Evolutionary conservation across 2,113 vertebrate species (phyloP).

Genomic region (Poecilia latipinna): DNA sequence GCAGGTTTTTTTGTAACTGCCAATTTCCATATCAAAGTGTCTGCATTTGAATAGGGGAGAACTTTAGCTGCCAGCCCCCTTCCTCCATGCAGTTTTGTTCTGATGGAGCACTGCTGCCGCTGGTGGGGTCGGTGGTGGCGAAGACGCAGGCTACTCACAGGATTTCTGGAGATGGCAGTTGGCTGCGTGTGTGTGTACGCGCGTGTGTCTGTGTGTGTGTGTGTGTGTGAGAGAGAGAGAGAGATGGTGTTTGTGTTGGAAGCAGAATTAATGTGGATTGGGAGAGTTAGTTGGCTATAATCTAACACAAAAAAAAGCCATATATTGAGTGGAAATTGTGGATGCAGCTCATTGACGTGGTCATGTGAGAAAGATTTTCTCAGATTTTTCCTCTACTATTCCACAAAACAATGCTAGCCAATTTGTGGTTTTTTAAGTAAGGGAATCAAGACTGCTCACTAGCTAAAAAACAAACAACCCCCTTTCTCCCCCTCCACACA

Average conservation of each 20-base stretch:
- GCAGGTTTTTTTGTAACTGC: constrained; percentile 76
- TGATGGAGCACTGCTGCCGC: constrained; percentile 51
- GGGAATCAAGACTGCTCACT: background rate
- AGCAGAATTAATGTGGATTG: constrained; percentile 56
- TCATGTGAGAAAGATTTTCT: constrained; percentile 50
- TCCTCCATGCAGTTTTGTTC: constrained; percentile 69
- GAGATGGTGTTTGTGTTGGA: constrained; percentile 61
- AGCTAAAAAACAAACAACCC: background rate
- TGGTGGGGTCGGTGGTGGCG: constrained; percentile 35
- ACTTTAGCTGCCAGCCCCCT: constrained; percentile 77
- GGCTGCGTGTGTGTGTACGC: constrained; percentile 30
- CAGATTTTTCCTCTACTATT: constrained; percentile 24
- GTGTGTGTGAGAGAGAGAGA: constrained; percentile 30
- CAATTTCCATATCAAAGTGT: constrained; percentile 84
- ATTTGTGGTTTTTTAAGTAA: constrained; percentile 32
- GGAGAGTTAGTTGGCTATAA: constrained; percentile 58
- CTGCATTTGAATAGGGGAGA: constrained; percentile 78
- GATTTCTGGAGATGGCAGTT: constrained; percentile 62
- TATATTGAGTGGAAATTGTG: constrained; percentile 54
- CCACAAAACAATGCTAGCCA: constrained; percentile 17
- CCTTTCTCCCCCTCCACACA: too few relatives aligned
- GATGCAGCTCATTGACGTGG: constrained; percentile 37
- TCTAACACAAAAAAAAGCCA: constrained; percentile 54
- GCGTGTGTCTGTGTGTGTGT: constrained; percentile 33
- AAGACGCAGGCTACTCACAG: constrained; percentile 43